These are phyloP conservation scores for Hystrix brachyura DNA, from an alignment of 2,113 vertebrate species.

Conservation along the genomic window DNA sequence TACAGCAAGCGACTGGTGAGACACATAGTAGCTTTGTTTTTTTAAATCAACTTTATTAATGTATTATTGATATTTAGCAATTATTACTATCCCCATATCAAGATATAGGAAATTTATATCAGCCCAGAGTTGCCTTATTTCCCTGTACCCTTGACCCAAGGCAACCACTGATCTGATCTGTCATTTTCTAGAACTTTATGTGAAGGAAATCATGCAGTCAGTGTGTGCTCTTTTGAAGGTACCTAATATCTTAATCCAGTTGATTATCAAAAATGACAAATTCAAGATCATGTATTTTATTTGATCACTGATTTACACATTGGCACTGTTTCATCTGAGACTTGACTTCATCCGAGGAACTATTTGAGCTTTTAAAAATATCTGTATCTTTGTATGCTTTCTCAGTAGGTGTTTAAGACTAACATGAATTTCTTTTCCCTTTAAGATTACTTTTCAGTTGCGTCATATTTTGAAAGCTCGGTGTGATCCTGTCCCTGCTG, in stretches of 20 bases:
- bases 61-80: background rate
- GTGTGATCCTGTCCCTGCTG: conserved; percentile 95
- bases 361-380: conserved; percentile 2
- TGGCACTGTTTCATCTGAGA: background rate
- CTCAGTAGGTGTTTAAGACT: background rate
- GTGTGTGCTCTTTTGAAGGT: conserved; percentile 1
- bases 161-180: background rate
- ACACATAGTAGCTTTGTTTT: background rate
- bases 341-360: background rate
- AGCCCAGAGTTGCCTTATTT: background rate
- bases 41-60: background rate
- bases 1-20: conserved; percentile 98
- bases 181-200: conserved; percentile 58
- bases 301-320: conserved; percentile 17
- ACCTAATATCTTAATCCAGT: background rate
- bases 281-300: conserved; percentile 11
- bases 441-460: conserved; percentile 97
- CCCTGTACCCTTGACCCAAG: background rate
- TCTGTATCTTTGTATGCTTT: conserved; percentile 54
- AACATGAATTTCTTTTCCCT: conserved; percentile 64
- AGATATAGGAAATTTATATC: background rate
- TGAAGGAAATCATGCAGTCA: background rate
- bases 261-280: conserved; percentile 16
- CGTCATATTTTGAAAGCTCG: conserved; percentile 96
- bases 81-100: background rate